A percentile compares a stretch with the other conserved stretches of the same genome.
Evolutionary conservation across 1,140 invertebrate species (phyloP).

Genomic region (Rhynchophorus ferrugineus): DNA sequence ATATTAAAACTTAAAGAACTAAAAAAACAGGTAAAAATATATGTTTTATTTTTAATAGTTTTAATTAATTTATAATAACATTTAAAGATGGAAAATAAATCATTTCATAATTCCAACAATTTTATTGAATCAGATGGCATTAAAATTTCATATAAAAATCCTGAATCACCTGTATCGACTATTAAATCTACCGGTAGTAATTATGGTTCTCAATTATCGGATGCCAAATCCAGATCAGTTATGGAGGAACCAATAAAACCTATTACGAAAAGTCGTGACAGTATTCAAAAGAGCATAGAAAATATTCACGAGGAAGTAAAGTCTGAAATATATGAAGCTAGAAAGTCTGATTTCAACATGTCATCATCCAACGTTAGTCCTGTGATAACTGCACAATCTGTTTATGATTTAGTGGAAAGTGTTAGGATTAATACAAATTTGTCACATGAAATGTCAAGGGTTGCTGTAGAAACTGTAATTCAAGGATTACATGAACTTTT

Average conservation of each 20-base stretch:
- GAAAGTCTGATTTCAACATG: conserved; percentile 23
- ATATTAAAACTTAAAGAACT: conserved; percentile 52
- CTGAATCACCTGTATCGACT: background rate
- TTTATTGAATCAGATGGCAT: background rate
- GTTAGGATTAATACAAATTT: conserved; percentile 76
- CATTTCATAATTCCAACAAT: background rate
- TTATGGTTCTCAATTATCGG: conserved; percentile 12
- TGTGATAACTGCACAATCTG: conserved; percentile 49
- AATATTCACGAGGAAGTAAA: conserved; percentile 31
- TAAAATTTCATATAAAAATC: conserved; percentile 4
- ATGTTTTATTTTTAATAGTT: background rate
- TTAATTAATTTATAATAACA: background rate
- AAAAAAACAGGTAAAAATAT: conserved; percentile 26
- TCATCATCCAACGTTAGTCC: conserved; percentile 23
- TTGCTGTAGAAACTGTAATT: conserved; percentile 73
- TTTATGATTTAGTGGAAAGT: conserved; percentile 67
- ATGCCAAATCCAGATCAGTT: conserved; percentile 12
- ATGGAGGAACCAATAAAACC: conserved; percentile 32
- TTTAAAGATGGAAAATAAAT: background rate
- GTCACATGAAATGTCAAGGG: conserved; percentile 78
- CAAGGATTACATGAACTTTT: conserved; percentile 54
- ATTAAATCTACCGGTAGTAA: background rate
- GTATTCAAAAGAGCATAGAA: conserved; percentile 30
- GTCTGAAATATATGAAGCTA: conserved; percentile 25
- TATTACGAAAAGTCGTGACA: conserved; percentile 27